These are phyloP conservation scores for Trachelus iudaicus DNA, from an alignment of 2,888 invertebrate species.

Conservation along the genomic window DNA sequence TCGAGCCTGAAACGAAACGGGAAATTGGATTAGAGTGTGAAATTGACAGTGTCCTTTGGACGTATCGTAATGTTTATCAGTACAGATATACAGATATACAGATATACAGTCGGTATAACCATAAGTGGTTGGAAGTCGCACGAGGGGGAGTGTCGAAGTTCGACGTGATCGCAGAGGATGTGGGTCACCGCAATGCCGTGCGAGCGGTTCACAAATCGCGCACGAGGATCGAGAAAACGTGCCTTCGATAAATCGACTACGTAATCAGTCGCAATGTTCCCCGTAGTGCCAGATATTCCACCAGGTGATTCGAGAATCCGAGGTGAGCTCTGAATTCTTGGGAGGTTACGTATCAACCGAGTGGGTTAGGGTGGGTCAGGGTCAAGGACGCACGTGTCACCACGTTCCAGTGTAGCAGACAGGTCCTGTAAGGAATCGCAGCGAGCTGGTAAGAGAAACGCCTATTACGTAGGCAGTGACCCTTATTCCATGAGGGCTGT, in stretches of 20 bases:
- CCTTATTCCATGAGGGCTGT: background rate
- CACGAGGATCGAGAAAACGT: background rate
- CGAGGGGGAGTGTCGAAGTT: background rate
- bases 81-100: background rate
- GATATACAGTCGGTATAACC: background rate
- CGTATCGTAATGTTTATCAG: background rate
- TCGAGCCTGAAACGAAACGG: too few relatives aligned
- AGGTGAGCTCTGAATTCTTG: background rate
- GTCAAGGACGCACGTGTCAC: conserved; percentile 34
- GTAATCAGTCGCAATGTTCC: background rate
- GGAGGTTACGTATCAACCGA: background rate
- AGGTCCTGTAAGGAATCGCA: background rate
- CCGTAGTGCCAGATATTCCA: background rate
- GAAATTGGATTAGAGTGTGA: background rate
- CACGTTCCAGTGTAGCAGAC: background rate
- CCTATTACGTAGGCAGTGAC: background rate
- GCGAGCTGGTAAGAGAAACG: background rate
- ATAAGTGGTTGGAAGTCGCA: background rate
- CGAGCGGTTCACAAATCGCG: background rate
- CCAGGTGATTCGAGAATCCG: background rate
- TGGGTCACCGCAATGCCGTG: conserved; percentile 23
- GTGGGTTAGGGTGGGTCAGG: conserved; percentile 26
- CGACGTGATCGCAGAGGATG: conserved; percentile 5
- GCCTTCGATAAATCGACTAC: background rate
- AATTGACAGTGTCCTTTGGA: background rate